phyloP scores from a whole-genome alignment of 2,113 vertebrate species.

The Nicator chloris region DNA sequence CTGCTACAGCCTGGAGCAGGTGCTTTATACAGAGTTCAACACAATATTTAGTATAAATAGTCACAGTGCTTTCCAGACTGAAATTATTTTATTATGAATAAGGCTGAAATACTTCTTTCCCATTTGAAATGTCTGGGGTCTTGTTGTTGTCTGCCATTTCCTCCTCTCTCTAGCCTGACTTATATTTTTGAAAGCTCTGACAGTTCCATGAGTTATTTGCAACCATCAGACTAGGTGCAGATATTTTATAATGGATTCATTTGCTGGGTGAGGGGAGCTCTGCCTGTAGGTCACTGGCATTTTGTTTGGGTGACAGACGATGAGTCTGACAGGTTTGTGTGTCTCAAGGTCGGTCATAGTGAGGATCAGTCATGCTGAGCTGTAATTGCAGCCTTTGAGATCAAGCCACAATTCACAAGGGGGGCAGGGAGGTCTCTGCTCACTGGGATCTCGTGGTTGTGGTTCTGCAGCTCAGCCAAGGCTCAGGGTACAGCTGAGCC shows the following conservation, averaged over 20 bases:
- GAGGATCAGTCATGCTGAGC: background rate
- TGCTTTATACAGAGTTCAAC: background rate
- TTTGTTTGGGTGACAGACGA: background rate
- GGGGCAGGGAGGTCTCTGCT: background rate
- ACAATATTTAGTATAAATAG: background rate
- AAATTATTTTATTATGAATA: background rate
- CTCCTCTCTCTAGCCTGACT: background rate
- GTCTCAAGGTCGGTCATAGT: background rate
- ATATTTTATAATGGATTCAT: background rate
- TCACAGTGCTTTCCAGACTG: background rate
- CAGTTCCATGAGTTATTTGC: background rate
- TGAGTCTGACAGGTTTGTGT: background rate
- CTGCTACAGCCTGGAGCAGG: background rate
- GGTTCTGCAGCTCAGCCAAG: background rate
- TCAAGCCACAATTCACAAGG: background rate
- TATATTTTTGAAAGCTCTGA: background rate
- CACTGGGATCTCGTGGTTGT: fast-evolving
- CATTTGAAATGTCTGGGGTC: background rate
- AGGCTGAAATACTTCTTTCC: background rate
- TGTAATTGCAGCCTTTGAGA: background rate
- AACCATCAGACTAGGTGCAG: background rate
- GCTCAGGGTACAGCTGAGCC: background rate
- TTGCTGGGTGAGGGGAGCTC: background rate
- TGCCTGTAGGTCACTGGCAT: background rate
- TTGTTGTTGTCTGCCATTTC: background rate